These are phyloP conservation scores for Strix aluco DNA, from an alignment of 2,113 vertebrate genomes.

Conservation along the genomic window DNA sequence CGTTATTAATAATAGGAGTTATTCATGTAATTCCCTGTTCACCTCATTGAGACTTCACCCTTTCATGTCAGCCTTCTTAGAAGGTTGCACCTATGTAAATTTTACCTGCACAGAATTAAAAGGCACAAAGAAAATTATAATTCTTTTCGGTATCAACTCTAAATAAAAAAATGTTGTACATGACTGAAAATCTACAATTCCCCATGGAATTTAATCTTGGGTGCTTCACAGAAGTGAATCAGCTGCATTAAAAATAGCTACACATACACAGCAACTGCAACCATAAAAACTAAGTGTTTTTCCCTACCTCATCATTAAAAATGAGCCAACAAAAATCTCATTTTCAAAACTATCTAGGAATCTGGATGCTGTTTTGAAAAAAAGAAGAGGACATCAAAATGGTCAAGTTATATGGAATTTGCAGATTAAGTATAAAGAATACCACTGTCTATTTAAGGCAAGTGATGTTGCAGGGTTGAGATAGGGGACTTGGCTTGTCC, in stretches of 20 bases:
- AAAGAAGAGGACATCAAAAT: not conserved
- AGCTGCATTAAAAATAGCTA: not conserved
- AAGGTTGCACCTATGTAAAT: not conserved
- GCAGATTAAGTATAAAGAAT: not conserved
- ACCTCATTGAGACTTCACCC: not conserved
- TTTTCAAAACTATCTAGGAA: not conserved
- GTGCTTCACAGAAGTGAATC: not conserved
- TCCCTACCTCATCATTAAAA: not conserved
- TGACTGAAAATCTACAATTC: not conserved
- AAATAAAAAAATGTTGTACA: not conserved
- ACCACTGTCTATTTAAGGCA: not conserved
- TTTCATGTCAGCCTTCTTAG: not conserved
- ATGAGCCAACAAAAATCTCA: not conserved
- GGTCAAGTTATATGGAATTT: not conserved
- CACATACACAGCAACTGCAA: not conserved
- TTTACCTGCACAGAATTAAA: not conserved
- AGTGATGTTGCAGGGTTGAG: not conserved
- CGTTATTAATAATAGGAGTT: conserved; percentile 16
- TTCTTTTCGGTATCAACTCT: not conserved
- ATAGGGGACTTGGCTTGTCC: not conserved
- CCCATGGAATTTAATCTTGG: not conserved
- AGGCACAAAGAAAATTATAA: not conserved
- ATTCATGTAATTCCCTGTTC: not conserved
- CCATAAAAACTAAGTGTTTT: not conserved
- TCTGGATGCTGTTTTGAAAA: not conserved